phyloP scores from a whole-genome alignment of 2,113 vertebrate species.

The Melanerpes formicivorus region DNA sequence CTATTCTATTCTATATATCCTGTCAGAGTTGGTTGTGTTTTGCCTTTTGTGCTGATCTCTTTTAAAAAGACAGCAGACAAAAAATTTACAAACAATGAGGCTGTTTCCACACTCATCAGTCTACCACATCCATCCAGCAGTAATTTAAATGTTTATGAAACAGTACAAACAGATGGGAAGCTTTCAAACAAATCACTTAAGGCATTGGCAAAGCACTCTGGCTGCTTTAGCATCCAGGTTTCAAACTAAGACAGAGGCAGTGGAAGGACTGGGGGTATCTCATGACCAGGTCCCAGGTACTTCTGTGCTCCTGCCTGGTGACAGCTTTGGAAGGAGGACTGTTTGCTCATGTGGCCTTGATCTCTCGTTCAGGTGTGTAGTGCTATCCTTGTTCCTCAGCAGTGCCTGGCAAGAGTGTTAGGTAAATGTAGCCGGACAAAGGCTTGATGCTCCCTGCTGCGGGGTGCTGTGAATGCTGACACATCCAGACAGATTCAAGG shows the following conservation, averaged over 20 bases:
- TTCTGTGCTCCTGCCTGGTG: fast-evolving
- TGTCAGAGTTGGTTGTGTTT: slow-evolving; percentile 57
- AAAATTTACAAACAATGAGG: slow-evolving; percentile 29
- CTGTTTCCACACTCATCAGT: slow-evolving; percentile 15
- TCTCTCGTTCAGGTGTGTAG: not conserved
- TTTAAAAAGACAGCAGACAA: slow-evolving; percentile 5
- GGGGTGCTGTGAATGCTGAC: not conserved
- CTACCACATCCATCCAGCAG: slow-evolving; percentile 3
- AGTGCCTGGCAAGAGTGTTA: not conserved
- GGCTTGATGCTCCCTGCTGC: not conserved
- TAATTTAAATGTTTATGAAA: slow-evolving; percentile 33
- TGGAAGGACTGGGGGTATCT: not conserved
- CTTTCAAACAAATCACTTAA: slow-evolving; percentile 45
- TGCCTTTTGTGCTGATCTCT: slow-evolving; percentile 51
- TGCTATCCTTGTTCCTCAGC: not conserved
- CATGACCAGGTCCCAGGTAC: not conserved
- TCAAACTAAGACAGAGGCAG: not conserved
- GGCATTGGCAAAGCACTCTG: not conserved
- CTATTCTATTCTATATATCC: slow-evolving; percentile 14
- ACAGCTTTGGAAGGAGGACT: not conserved
- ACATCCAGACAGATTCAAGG: not conserved
- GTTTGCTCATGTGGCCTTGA: not conserved
- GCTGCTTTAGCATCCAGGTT: not conserved
- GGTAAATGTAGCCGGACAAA: not conserved
- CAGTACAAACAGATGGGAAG: slow-evolving; percentile 13